Percentiles rank a stretch among this genome's conserved stretches.
phyloP scores from a whole-genome alignment of 2,888 invertebrate genomes.

The Volucella inflata region DNA sequence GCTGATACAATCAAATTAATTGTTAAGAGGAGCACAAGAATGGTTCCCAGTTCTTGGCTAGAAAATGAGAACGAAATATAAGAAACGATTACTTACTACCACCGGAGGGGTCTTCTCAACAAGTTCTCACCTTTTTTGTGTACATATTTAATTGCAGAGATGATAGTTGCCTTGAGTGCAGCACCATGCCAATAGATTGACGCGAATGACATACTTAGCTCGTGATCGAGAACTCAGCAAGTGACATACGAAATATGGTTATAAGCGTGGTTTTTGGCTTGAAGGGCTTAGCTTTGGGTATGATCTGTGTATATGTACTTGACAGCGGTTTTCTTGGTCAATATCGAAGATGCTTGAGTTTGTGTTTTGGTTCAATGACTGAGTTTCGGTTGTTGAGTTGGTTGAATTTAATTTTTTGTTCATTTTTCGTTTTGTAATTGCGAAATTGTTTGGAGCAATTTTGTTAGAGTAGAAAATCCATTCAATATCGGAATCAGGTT shows the following conservation, averaged over 20 bases:
- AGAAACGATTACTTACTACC: slow-evolving; percentile 15
- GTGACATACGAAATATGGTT: slow-evolving; percentile 54
- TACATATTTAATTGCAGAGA: slow-evolving; percentile 15
- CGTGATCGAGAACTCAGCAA: slow-evolving; percentile 50
- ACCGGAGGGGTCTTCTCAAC: slow-evolving; percentile 21
- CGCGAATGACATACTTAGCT: slow-evolving; percentile 52
- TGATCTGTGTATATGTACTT: slow-evolving; percentile 24
- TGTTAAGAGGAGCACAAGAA: slow-evolving; percentile 45
- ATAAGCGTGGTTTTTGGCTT: slow-evolving; percentile 48
- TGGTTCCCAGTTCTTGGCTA: slow-evolving; percentile 1
- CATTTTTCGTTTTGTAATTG: slow-evolving; percentile 35
- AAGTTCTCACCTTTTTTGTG: not conserved
- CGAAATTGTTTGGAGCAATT: slow-evolving; percentile 54
- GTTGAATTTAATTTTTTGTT: slow-evolving; percentile 32
- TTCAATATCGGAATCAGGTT: slow-evolving; percentile 45
- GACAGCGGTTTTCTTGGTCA: slow-evolving; percentile 34
- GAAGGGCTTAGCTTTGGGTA: slow-evolving; percentile 9
- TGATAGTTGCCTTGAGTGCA: slow-evolving; percentile 34
- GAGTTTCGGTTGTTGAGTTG: slow-evolving; percentile 7
- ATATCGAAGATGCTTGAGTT: slow-evolving; percentile 1
- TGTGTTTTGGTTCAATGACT: slow-evolving; percentile 57
- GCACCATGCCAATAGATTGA: slow-evolving; percentile 38
- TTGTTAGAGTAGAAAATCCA: slow-evolving; percentile 40
- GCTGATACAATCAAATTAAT: slow-evolving; percentile 64
- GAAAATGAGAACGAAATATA: slow-evolving; percentile 17